phyloP scores from a whole-genome alignment of 2,797 vertebrate species.

The Catamblyrhynchus diadema region DNA sequence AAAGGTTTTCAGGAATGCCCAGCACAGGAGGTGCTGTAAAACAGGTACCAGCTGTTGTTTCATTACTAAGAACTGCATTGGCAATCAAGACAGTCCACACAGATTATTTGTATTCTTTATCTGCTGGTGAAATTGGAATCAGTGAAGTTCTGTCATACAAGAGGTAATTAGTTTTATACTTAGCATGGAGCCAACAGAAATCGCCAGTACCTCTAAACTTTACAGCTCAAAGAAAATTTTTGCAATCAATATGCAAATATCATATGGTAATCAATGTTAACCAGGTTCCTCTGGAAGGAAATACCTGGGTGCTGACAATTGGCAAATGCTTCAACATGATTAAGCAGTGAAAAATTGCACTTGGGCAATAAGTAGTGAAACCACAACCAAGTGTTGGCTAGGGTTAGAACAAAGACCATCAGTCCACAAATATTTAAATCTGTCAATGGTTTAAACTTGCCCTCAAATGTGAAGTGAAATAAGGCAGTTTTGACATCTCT shows the following conservation, averaged over 20 bases:
- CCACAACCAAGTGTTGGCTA: neutral
- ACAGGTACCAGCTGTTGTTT: neutral
- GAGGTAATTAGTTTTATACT: neutral
- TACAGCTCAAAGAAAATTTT: neutral
- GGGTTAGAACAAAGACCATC: neutral
- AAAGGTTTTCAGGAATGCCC: neutral
- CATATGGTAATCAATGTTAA: neutral
- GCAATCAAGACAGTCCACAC: neutral
- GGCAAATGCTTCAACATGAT: neutral
- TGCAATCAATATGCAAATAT: neutral
- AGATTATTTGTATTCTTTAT: neutral
- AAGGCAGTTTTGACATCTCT: neutral
- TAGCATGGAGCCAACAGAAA: neutral
- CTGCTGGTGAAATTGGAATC: neutral
- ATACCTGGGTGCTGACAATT: neutral
- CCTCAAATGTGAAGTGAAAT: neutral
- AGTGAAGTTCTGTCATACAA: neutral
- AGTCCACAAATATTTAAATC: neutral
- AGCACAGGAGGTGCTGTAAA: neutral
- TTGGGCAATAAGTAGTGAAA: neutral
- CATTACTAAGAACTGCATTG: neutral
- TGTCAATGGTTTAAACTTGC: neutral
- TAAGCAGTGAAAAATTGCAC: neutral
- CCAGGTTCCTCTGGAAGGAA: neutral
- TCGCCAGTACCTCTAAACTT: neutral